phyloP scores from a whole-genome alignment of 2,888 invertebrate species.

The Petrolisthes manimaculis region DNA sequence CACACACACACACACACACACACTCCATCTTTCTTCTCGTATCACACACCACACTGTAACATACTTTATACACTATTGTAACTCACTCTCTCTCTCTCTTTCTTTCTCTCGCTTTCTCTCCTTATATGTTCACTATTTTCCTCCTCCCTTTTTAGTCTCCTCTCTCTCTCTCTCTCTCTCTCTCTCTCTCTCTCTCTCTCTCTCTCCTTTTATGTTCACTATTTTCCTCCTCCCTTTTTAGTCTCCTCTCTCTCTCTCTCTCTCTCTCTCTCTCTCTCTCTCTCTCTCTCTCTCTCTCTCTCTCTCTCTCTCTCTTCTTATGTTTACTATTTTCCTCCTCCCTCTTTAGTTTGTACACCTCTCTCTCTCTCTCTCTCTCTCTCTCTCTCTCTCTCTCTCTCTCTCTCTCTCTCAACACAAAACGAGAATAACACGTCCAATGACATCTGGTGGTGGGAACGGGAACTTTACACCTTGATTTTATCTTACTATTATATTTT shows the following conservation, averaged over 20 bases:
- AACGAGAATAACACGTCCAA: too few relatives aligned
- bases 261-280: neutral
- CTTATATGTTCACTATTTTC: neutral
- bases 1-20: too few relatives aligned
- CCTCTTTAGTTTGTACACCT: neutral
- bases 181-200: too few relatives aligned
- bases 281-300: too few relatives aligned
- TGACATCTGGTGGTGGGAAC: too few relatives aligned
- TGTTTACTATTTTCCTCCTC: neutral
- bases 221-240: neutral
- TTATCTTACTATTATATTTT: too few relatives aligned
- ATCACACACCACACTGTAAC: too few relatives aligned
- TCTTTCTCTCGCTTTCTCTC: neutral
- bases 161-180: constrained; percentile 3
- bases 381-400: neutral
- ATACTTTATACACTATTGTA: too few relatives aligned
- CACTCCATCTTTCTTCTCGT: too few relatives aligned
- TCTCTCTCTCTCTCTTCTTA: neutral
- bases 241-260: neutral
- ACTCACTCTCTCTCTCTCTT: neutral
- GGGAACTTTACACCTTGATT: too few relatives aligned
- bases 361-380: neutral
- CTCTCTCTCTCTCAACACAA: neutral
- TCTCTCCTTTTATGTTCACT: neutral
- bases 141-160: neutral